Evolutionary conservation across 2,888 invertebrate species (phyloP).

Genomic region (Branchellion lobata): DNA sequence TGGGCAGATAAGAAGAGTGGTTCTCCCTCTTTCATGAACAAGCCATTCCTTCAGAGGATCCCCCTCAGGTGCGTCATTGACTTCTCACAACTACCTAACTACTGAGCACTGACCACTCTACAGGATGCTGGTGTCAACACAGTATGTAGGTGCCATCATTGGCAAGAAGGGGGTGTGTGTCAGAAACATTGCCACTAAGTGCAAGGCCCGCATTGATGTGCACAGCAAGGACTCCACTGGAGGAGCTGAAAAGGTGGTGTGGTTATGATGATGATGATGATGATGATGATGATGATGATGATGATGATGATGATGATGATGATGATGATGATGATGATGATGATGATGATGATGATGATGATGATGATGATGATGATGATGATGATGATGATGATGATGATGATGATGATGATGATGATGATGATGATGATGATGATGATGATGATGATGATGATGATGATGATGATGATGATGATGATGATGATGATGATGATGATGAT

Average conservation of each 20-base stretch:
- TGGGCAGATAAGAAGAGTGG: background rate
- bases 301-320: background rate
- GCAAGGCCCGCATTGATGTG: slow-evolving; percentile 75
- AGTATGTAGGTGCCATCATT: slow-evolving; percentile 97
- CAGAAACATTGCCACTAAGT: slow-evolving; percentile 84
- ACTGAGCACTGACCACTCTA: background rate
- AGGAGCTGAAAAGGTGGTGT: slow-evolving; percentile 60
- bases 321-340: background rate
- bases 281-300: slow-evolving; percentile 80
- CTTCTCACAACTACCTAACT: background rate
- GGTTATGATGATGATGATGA: background rate
- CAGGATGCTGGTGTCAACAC: slow-evolving; percentile 85
- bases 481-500: background rate
- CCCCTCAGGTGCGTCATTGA: background rate
- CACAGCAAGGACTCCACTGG: slow-evolving; percentile 81
- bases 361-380: background rate
- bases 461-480: background rate
- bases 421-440: slow-evolving; percentile 29
- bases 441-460: background rate
- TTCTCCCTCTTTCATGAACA: background rate
- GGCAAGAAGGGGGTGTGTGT: slow-evolving; percentile 96
- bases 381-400: background rate
- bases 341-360: too few species aligned
- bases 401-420: background rate
- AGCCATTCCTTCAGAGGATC: background rate